Conservation (phyloP, 2,113 vertebrate genomes). For the Pao palembangensis region DNA sequence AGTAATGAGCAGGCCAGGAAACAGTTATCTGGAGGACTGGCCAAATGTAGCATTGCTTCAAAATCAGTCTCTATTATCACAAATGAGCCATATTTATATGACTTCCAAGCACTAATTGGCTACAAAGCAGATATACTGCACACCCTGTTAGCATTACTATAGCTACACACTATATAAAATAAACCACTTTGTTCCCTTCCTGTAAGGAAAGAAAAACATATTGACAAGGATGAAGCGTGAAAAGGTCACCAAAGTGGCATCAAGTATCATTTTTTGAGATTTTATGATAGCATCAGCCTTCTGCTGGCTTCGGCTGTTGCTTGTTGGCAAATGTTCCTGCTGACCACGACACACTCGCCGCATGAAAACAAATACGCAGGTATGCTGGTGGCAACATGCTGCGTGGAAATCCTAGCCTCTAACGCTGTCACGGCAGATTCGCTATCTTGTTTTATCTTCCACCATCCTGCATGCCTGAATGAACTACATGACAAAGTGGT, state of each 20-base stretch:
- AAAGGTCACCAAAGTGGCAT: constrained; percentile 7
- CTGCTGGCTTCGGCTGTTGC: constrained; percentile 2
- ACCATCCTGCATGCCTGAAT: not conserved
- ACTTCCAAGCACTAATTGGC: constrained; percentile 11
- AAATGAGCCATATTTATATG: constrained; percentile 13
- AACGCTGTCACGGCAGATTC: not conserved
- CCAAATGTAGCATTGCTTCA: constrained; percentile 34
- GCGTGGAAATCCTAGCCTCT: not conserved
- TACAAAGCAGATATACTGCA: not conserved
- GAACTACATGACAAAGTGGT: not conserved
- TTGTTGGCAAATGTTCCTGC: constrained; percentile 17
- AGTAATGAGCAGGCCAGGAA: constrained; percentile 36
- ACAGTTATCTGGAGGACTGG: constrained; percentile 26
- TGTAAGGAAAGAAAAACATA: not conserved
- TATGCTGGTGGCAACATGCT: not conserved
- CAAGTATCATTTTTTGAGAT: constrained; percentile 9
- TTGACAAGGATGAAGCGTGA: not conserved
- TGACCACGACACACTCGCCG: not conserved
- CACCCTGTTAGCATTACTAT: constrained; percentile 2
- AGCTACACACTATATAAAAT: too few relatives aligned
- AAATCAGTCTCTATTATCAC: constrained; percentile 18
- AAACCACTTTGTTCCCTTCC: too few relatives aligned
- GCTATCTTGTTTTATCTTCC: not conserved
- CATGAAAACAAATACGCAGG: not conserved
- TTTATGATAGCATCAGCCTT: constrained; percentile 12